Evolutionary conservation across 1,140 invertebrate species (phyloP), one percentile per base, ranked within the genome.

Genomic region (Dendroctonus ponderosae): DNA sequence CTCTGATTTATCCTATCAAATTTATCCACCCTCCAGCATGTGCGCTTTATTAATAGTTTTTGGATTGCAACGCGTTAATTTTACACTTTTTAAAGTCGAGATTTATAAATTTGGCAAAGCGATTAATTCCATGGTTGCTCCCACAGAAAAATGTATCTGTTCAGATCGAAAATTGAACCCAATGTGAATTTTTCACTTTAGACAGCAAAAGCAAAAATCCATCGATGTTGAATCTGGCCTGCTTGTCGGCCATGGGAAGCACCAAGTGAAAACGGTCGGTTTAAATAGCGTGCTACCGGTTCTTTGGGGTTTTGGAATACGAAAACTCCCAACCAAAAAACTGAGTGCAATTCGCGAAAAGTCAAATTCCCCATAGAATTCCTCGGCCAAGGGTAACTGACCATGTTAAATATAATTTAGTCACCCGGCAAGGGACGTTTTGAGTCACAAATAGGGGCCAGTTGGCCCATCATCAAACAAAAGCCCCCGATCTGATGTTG

Each of bases 401-500:
- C 64, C 64, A 57, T 66, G 54, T 50, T 51, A 57, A 66, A 66
- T 66, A 66, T 66, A 66, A 66, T 66, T 66, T 66, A 57, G 54
- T 9, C 60, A 62, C 48, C 8, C 60, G 48, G 50, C 37, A 14
- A 12, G 52, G 52, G 37, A 54, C 37, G 52, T 11, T 56, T 59
- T 57, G 48, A 59, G 44, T 58, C 54, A 66, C 39, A 58, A 59
- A 66, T 58, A 50, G 54, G 52, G 64, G 53, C 54, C 43, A 44
- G 39, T 37, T 57, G 57, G 15, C 11, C 49, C 8, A 9, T 46
- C 26, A 14, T 38, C 40, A 41, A 38, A 57, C 60, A 62, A 62
- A 62, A 62, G 60, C 41, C 51, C 44, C 51, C 26, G 49, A 51
- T 11, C 12, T 60, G 12, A 44, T 58, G 42, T 42, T 58, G 15